Evolutionary conservation across 2,888 invertebrate genomes (phyloP), one percentile per base, ranked within the genome.

Genomic region (Tachina lurida): DNA sequence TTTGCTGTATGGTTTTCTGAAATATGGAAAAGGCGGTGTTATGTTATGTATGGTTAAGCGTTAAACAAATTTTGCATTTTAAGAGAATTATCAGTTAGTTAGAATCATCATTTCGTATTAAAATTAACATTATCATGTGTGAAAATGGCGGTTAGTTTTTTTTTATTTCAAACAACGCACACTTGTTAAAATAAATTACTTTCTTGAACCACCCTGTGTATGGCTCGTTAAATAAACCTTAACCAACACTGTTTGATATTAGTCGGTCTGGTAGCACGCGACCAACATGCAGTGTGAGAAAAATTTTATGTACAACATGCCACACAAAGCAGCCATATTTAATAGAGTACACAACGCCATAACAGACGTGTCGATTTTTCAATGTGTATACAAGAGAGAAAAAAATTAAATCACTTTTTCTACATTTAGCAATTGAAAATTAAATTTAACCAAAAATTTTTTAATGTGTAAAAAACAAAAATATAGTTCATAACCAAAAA

Each of bases 361-460:
- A 73, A 74, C 39, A 82, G 85, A 84, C 87, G 86, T 81, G 86
- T 76, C 84, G 87, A 87, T 88, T 88, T 88, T 86, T 87, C 75
- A 87, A 88, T 74, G 87, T 88, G 87, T 88, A 88, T 47, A 68
- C 22, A 78, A 67, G 58, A 70, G 56, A 75, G 68, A 84, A 62
- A 63, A n/a, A 75, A 58, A 52, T 41, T 17, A 19, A 75, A 65
- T 65, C n/a, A 58, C 15, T 49, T 75, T 73, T 71, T n/a, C 8
- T 68, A 52, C 17, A 73, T 19, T 49, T 17, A 60, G 15, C 52
- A 63, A 73, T 74, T 52, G 43, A 58, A 62, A 79, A 81, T 87
- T 58, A 67, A 74, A 74, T 77, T 84, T 65, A 13, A 56, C 67
- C 62, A 79, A 67, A 68, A 83, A 88, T 85, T 88, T 88, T 88